Conservation (phyloP, 2,113 vertebrate genomes). For the Myrmophylax atrothorax region DNA sequence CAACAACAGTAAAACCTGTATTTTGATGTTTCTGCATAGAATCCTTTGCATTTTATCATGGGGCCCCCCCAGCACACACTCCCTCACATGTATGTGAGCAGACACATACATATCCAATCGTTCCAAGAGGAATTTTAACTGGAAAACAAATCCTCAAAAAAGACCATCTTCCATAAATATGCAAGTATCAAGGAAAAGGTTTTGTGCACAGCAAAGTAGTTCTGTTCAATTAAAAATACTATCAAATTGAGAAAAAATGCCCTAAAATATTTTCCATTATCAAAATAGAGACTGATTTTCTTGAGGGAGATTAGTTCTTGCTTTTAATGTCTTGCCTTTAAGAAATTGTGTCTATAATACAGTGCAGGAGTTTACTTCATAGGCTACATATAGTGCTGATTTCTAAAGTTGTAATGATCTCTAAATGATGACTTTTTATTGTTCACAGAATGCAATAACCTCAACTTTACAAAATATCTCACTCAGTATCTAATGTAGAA, state of each 20-base stretch:
- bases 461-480: background rate
- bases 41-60: background rate
- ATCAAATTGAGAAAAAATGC: background rate
- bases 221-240: background rate
- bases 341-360: background rate
- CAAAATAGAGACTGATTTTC: background rate
- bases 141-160: fast-evolving
- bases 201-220: background rate
- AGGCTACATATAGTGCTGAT: background rate
- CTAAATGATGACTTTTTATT: background rate
- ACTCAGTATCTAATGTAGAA: background rate
- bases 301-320: background rate
- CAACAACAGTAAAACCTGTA: background rate
- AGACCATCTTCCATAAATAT: background rate
- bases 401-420: background rate
- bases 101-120: background rate
- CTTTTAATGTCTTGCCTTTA: background rate
- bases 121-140: background rate
- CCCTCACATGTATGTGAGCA: background rate
- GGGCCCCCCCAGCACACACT: background rate
- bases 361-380: background rate
- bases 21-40: background rate
- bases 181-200: background rate
- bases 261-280: background rate
- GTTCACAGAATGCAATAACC: background rate